Percentiles rank a stretch among this genome's conserved stretches.
phyloP scores from a whole-genome alignment of 1,140 invertebrate genomes.

The Zeugodacus cucurbitae region DNA sequence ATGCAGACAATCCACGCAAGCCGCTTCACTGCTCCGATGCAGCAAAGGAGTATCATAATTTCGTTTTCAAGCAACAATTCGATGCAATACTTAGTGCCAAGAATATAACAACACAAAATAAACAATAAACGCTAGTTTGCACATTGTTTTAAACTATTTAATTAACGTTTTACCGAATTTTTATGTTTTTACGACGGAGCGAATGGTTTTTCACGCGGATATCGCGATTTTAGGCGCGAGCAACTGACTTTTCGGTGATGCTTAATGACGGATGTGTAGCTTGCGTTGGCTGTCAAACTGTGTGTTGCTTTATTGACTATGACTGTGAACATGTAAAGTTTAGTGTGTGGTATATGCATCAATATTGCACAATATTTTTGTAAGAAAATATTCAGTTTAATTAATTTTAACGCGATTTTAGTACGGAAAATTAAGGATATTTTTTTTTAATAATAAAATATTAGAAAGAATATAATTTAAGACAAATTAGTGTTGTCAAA shows the following conservation, averaged over 20 bases:
- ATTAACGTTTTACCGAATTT: neutral
- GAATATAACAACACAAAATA: neutral
- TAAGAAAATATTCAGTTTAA: neutral
- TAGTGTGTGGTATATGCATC: neutral
- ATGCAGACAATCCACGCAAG: constrained; percentile 22
- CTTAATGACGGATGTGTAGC: neutral
- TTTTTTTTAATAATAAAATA: too few relatives aligned
- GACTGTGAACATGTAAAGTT: neutral
- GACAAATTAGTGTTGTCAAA: too few relatives aligned
- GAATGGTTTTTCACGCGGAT: neutral
- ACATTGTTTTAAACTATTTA: neutral
- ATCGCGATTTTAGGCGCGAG: neutral
- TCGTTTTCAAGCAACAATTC: constrained; percentile 35
- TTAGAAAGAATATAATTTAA: too few relatives aligned
- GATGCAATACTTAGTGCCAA: constrained; percentile 11
- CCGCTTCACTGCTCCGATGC: constrained; percentile 17
- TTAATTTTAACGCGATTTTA: neutral
- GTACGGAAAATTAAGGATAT: neutral
- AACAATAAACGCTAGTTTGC: neutral
- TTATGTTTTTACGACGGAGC: neutral
- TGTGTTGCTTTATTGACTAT: neutral
- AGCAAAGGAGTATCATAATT: constrained; percentile 43
- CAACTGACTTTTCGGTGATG: neutral
- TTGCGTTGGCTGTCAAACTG: neutral
- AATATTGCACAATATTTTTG: neutral